Conservation (phyloP, 1,140 invertebrate species). For the Drosophila sproati region DNA sequence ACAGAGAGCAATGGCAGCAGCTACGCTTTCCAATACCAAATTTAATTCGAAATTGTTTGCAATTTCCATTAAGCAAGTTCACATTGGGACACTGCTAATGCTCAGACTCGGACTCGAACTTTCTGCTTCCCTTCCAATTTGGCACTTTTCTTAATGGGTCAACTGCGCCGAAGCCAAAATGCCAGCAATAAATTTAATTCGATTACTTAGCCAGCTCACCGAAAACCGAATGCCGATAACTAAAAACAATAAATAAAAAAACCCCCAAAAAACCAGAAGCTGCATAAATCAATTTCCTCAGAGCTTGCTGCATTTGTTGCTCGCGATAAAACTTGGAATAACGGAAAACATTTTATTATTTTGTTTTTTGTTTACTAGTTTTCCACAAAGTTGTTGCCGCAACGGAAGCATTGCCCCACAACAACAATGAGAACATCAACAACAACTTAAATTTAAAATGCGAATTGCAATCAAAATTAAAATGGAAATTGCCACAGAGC, state of each 20-base stretch:
- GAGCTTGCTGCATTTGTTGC: slow-evolving; percentile 42
- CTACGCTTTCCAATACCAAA: slow-evolving; percentile 43
- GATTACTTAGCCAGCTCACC: slow-evolving; percentile 44
- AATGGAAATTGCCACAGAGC: slow-evolving; percentile 60
- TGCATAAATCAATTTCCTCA: slow-evolving; percentile 74
- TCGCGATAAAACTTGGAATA: slow-evolving; percentile 47
- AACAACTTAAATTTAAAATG: slow-evolving; percentile 54
- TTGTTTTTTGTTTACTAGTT: slow-evolving; percentile 49
- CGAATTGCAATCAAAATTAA: slow-evolving; percentile 57
- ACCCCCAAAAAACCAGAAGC: slow-evolving; percentile 32
- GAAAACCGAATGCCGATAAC: too few species aligned
- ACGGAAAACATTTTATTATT: slow-evolving; percentile 61
- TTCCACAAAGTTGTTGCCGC: slow-evolving; percentile 13
- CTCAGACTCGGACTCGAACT: background rate
- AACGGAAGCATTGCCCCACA: slow-evolving; percentile 30
- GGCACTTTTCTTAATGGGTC: slow-evolving; percentile 67
- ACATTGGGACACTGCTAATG: slow-evolving; percentile 25
- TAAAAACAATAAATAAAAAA: slow-evolving; percentile 26
- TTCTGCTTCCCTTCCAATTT: background rate
- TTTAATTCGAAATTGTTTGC: slow-evolving; percentile 61
- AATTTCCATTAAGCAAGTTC: slow-evolving; percentile 60
- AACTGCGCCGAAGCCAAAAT: slow-evolving; percentile 49
- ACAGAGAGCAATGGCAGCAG: background rate
- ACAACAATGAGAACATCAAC: slow-evolving; percentile 46
- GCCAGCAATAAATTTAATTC: slow-evolving; percentile 68